A percentile compares a stretch with the other conserved stretches of the same genome.
These are phyloP conservation scores for Protosalanx chinensis DNA, from an alignment of 2,797 vertebrate species.

Conservation along the genomic window DNA sequence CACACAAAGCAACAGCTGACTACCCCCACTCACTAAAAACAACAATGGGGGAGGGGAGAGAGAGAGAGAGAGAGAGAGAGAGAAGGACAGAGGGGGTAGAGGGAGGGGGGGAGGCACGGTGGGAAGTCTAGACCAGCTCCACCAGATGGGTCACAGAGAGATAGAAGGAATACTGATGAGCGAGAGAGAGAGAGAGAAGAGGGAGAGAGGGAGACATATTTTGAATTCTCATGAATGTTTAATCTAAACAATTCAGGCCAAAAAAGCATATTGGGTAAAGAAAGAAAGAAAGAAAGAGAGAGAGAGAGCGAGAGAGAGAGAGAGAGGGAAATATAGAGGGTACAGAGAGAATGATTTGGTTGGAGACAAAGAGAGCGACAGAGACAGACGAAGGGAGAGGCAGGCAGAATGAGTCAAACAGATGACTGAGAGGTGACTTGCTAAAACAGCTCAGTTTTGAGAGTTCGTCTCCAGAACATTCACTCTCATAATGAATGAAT, in stretches of 20 bases:
- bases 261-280: too few species aligned
- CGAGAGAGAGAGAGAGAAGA: conserved; percentile 39
- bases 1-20: conserved; percentile 63
- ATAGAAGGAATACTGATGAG: background rate
- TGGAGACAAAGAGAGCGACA: too few species aligned
- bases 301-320: too few species aligned
- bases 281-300: too few species aligned
- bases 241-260: too few species aligned
- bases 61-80: conserved; percentile 58
- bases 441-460: too few species aligned
- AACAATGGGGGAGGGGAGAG: too few species aligned
- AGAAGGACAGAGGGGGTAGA: conserved; percentile 36
- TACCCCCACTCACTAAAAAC: conserved; percentile 19
- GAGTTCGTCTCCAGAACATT: too few species aligned
- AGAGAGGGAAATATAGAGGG: too few species aligned
- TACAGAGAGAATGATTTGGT: too few species aligned
- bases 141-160: background rate
- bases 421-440: conserved; percentile 63
- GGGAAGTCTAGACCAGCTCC: conserved; percentile 8
- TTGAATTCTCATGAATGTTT: too few species aligned
- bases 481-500: too few species aligned
- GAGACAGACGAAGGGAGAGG: background rate
- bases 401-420: background rate
- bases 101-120: background rate
- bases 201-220: conserved; percentile 26